These are phyloP conservation scores for Microplitis deprimator DNA, from an alignment of 2,888 invertebrate genomes.

Conservation along the genomic window DNA sequence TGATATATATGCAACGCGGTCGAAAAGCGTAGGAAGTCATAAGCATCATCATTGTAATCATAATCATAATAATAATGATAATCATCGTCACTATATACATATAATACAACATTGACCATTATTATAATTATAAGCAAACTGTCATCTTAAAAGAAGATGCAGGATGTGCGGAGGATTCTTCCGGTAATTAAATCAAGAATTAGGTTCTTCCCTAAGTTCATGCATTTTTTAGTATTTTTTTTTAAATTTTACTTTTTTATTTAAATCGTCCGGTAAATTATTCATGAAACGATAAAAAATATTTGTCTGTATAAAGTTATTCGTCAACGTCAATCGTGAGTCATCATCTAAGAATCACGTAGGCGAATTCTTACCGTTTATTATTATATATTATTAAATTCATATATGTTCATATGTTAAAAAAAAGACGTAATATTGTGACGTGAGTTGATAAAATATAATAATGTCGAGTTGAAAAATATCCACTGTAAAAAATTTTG, in stretches of 20 bases:
- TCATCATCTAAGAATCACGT: background rate
- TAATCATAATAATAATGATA: conserved; percentile 41
- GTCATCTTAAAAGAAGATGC: conserved; percentile 33
- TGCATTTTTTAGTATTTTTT: conserved; percentile 23
- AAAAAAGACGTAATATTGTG: background rate
- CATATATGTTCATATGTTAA: background rate
- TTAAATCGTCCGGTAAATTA: background rate
- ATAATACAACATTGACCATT: conserved; percentile 1
- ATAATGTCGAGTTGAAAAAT: too few species aligned
- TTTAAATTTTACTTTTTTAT: background rate
- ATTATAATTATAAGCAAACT: conserved; percentile 42
- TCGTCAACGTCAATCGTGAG: background rate
- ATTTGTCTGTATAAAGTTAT: background rate
- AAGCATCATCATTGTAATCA: conserved; percentile 52
- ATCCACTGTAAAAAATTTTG: too few species aligned
- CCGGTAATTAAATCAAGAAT: conserved; percentile 50
- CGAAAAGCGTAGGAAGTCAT: conserved; percentile 50
- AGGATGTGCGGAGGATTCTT: conserved; percentile 54
- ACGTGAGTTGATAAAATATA: background rate
- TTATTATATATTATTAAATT: background rate
- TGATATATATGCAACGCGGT: conserved; percentile 44
- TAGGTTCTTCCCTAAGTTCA: background rate
- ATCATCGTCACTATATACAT: background rate
- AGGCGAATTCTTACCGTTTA: background rate
- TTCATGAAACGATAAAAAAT: background rate